Conservation (phyloP, 2,113 vertebrate genomes). For the rabbit (Oryctolagus cuniculus) region mOryCun1.1 NC_091433.1:15788001-15788500, state of each 20-base stretch:
- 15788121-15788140: neutral
- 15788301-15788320: neutral
- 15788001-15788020: neutral
- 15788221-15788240: neutral
- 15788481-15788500: neutral
- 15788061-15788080: conserved; percentile 43
- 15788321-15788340: neutral
- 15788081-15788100: neutral
- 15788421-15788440: neutral
- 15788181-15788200: neutral
- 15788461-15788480: neutral
- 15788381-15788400: neutral
- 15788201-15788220: neutral
- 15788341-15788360: neutral
- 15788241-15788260: neutral
- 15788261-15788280: neutral
- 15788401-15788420: neutral
- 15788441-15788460: neutral
- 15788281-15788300: neutral
- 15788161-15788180: neutral
- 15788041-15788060: conserved; percentile 24
- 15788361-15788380: neutral
- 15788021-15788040: neutral
- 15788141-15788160: neutral
- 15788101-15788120: neutral